Evolutionary conservation across 2,888 invertebrate species (phyloP).

Genomic region (Chrysodeixis includens): DNA sequence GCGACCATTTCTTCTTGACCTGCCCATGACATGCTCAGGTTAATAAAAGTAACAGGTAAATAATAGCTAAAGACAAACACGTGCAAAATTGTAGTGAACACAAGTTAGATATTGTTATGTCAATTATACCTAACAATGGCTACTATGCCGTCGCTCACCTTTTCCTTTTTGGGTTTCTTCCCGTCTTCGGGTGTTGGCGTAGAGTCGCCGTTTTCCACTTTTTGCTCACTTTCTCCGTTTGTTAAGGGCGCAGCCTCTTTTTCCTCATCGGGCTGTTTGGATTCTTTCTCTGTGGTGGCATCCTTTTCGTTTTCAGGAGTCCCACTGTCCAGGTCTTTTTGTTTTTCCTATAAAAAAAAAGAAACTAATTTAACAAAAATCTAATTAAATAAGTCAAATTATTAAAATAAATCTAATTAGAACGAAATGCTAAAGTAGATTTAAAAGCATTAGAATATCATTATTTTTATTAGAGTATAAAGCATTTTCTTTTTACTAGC

Average conservation of each 20-base stretch:
- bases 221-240: slow-evolving; percentile 83
- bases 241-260: slow-evolving; percentile 74
- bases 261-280: slow-evolving; percentile 73
- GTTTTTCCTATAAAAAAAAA: slow-evolving; percentile 86
- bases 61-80: slow-evolving; percentile 63
- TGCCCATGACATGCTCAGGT: slow-evolving; percentile 76
- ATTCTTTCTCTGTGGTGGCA: slow-evolving; percentile 91
- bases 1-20: slow-evolving; percentile 97
- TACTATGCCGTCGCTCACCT: slow-evolving; percentile 70
- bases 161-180: slow-evolving; percentile 92
- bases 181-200: slow-evolving; percentile 81
- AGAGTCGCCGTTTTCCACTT: slow-evolving; percentile 80
- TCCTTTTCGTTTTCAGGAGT: slow-evolving; percentile 92
- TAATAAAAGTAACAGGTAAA: slow-evolving; percentile 62
- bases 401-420: no score
- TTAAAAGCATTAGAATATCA: no score
- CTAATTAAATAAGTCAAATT: no score
- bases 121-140: slow-evolving; percentile 7
- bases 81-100: slow-evolving; percentile 51
- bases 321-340: slow-evolving; percentile 88
- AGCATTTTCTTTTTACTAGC: no score
- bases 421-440: no score
- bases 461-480: no score
- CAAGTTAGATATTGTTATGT: slow-evolving; percentile 42
- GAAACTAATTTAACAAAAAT: background rate